Conservation (phyloP, 2,113 vertebrate species). For the Indicator maculatus region DNA sequence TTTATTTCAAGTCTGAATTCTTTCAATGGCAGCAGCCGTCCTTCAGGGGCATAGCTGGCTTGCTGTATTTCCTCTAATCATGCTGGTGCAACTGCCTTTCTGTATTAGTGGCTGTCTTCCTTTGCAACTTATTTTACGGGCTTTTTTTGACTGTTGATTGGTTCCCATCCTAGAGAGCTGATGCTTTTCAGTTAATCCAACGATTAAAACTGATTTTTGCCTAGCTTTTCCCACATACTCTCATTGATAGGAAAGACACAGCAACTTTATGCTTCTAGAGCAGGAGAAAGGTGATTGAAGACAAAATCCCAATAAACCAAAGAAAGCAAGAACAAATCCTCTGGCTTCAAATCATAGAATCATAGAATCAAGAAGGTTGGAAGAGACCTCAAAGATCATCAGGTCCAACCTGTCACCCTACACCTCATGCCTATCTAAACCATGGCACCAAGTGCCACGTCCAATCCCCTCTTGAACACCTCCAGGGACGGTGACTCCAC, state of each 20-base stretch:
- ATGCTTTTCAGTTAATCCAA: not conserved
- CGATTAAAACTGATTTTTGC: not conserved
- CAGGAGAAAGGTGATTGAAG: not conserved
- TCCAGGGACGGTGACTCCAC: too few species aligned
- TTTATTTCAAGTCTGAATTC: not conserved
- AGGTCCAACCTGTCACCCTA: too few species aligned
- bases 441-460: too few species aligned
- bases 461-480: too few species aligned
- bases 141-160: not conserved
- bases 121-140: not conserved
- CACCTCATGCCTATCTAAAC: too few species aligned
- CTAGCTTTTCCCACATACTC: not conserved
- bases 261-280: not conserved
- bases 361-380: too few species aligned
- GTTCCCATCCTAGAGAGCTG: not conserved
- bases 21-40: not conserved
- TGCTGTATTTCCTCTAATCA: not conserved
- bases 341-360: not conserved
- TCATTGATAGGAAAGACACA: not conserved
- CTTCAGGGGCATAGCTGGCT: not conserved
- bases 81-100: not conserved
- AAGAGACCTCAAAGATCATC: too few species aligned
- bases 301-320: not conserved
- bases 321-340: not conserved
- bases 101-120: not conserved